A percentile compares a stretch with the other conserved stretches of the same genome.
Evolutionary conservation across 2,888 invertebrate genomes (phyloP).

Genomic region (Ophion obscuratus): DNA sequence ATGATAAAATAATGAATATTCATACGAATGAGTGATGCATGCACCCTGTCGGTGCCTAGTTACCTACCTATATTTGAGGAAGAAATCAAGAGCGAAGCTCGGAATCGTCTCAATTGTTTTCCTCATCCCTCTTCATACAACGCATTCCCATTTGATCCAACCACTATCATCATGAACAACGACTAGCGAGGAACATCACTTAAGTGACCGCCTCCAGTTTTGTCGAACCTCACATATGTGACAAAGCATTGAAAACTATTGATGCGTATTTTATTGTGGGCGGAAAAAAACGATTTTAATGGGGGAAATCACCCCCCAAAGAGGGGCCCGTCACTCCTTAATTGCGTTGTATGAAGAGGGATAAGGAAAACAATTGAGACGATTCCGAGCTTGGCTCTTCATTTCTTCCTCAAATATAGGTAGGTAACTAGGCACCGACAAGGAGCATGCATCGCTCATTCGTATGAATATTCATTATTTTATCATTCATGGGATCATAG

Average conservation of each 20-base stretch:
- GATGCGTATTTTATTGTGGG: no score
- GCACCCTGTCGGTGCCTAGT: not conserved
- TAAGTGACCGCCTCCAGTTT: no score
- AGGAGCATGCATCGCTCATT: not conserved
- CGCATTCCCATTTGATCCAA: constrained; percentile 18
- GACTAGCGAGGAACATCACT: not conserved
- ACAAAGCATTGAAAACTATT: no score
- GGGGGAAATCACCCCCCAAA: no score
- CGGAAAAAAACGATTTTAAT: no score
- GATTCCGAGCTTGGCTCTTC: constrained; percentile 3
- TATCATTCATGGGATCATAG: no score
- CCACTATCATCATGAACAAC: constrained; percentile 28
- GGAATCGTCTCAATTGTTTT: constrained; percentile 13
- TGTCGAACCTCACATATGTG: no score
- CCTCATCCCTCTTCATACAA: not conserved
- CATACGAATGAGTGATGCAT: not conserved
- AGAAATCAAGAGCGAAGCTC: constrained; percentile 18
- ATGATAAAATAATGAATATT: no score
- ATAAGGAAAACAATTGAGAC: constrained; percentile 5
- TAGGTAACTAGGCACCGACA: not conserved
- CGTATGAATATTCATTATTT: not conserved
- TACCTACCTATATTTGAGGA: not conserved
- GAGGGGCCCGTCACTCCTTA: no score
- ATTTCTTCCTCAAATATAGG: constrained; percentile 2
- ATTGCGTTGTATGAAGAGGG: not conserved